Evolutionary conservation across 2,797 vertebrate genomes (phyloP), one percentile per base, ranked within the genome.

Genomic region (Bryconaethiops microstoma): DNA sequence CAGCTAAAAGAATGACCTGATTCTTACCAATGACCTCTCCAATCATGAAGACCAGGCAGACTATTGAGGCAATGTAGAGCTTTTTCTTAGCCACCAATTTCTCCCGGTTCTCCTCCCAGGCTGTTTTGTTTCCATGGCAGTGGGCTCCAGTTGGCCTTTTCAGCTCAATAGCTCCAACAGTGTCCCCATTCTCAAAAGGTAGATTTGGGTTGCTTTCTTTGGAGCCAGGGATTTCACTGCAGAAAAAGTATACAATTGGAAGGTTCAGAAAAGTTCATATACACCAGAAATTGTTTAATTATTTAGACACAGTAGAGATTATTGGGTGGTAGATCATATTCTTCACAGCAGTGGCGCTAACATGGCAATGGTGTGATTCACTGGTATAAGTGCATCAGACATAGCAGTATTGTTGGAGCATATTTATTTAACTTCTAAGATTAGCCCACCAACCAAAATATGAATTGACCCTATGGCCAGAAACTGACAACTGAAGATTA

Each of bases 31-130:
- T 93, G 83, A 98, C 94, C 86, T 99, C 98, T 14, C 97, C 97
- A 0, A 96, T 93, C 97, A 99, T 98, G 93, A 99, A 99, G 91
- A 97, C 1, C 7, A 96, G 94, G 88, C 98, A 99, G 85, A 99
- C 90, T 0, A 90, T 89, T 0, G 97, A 98, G 40, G 97, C 96
- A 0, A 97, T 78, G 54, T 93, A 95, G 21, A 99, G 95, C 86
- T 99, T 97, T 92, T 89, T 96, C 85, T 90, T 93, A 0, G 98
- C 97, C 83, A 94, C 89, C 60, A 92, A 82, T 83, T 92, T 91
- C 88, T 94, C 94, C 0, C 19, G 87, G 52, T 86, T 90, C 62
- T 94, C 93, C 2, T 92, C 90, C 0, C 80, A 86, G 0, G 69
- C 78, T 76, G 77, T 70, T 57, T 81, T 82, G 17, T 88, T 83